These are phyloP conservation scores for Pectinophora gossypiella DNA, from an alignment of 1,140 invertebrate species.

Conservation along the genomic window DNA sequence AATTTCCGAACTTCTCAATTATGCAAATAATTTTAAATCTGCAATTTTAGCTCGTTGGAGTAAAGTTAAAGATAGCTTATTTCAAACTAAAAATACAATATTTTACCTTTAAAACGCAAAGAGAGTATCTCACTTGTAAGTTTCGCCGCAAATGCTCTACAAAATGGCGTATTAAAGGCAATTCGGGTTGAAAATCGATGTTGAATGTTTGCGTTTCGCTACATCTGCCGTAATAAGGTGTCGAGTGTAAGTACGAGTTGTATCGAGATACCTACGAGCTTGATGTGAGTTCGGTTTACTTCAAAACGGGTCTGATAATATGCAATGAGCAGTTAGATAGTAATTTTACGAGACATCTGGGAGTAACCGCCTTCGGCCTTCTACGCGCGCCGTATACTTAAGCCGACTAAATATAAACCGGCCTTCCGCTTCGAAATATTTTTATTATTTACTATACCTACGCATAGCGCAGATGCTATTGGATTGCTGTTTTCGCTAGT, in stretches of 20 bases:
- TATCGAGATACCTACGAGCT: neutral
- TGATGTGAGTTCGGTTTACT: constrained; percentile 37
- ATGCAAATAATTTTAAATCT: neutral
- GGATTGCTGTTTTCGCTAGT: neutral
- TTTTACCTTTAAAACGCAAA: neutral
- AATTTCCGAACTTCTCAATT: neutral
- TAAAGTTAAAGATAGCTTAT: neutral
- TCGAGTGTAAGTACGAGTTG: neutral
- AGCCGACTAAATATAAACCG: constrained; percentile 36
- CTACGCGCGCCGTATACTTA: constrained; percentile 20
- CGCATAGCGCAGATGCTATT: neutral
- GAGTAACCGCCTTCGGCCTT: constrained; percentile 45
- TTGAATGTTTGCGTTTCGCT: neutral
- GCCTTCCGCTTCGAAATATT: constrained; percentile 23
- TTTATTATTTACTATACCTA: constrained; percentile 9
- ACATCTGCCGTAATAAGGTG: neutral
- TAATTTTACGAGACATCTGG: constrained; percentile 65
- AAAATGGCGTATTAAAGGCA: neutral
- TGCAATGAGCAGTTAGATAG: constrained; percentile 50
- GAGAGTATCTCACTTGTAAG: neutral
- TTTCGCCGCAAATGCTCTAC: neutral
- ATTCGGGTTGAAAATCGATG: neutral
- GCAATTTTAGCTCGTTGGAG: neutral
- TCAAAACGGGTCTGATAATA: constrained; percentile 58
- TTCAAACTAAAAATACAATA: neutral